Conservation (phyloP, 2,888 invertebrate genomes). For the Julus scandinavius region DNA sequence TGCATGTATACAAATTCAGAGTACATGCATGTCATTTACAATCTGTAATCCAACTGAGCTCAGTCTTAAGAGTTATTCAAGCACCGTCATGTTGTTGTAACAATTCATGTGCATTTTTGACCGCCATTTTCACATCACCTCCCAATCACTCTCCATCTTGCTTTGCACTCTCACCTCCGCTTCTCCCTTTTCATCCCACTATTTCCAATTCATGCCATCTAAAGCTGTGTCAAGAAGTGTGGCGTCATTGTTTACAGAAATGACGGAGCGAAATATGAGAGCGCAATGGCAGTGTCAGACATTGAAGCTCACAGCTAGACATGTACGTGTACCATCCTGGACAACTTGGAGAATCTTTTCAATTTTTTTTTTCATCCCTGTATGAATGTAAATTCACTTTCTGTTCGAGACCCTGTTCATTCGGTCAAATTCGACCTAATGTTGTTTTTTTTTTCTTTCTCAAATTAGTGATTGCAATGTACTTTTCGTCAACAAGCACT, state of each 20-base stretch:
- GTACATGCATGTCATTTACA: too few species aligned
- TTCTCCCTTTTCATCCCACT: conserved; percentile 18
- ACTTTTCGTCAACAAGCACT: too few species aligned
- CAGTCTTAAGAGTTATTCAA: not conserved
- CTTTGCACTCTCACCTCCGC: conserved; percentile 3
- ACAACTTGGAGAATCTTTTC: not conserved
- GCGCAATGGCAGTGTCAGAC: conserved; percentile 35
- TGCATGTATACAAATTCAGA: too few species aligned
- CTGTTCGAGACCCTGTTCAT: not conserved
- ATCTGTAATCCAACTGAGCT: too few species aligned
- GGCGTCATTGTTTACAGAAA: conserved; percentile 55
- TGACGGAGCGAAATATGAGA: conserved; percentile 51
- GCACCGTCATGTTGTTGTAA: not conserved
- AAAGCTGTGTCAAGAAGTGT: conserved; percentile 50
- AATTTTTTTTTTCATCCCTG: not conserved
- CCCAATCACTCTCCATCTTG: conserved; percentile 7
- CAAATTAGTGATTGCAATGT: not conserved
- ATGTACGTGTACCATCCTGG: not conserved
- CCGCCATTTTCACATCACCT: conserved; percentile 13
- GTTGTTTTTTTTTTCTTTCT: not conserved
- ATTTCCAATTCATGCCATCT: conserved; percentile 22
- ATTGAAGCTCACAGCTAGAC: conserved; percentile 38
- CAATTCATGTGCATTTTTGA: not conserved
- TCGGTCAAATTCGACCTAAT: not conserved
- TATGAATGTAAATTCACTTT: not conserved